Conservation (phyloP, 2,113 vertebrate species). For the Xenopus laevis region DNA sequence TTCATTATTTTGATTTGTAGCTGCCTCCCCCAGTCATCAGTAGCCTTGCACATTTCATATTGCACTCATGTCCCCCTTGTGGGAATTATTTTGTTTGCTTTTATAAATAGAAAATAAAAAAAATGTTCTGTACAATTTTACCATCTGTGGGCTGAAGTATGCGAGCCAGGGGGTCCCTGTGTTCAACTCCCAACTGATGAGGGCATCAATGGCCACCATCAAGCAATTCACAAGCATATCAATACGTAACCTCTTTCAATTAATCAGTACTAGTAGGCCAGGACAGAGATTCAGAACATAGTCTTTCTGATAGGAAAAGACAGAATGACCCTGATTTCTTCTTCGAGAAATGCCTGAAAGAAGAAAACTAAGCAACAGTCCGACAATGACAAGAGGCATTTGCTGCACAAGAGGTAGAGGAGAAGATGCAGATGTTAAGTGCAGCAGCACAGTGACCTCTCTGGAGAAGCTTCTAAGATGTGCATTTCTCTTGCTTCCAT, state of each 20-base stretch:
- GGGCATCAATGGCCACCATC: constrained; percentile 2
- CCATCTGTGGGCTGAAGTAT: constrained; percentile 24
- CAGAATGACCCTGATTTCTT: neutral
- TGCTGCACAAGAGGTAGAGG: constrained; percentile 31
- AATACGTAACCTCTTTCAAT: neutral
- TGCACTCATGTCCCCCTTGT: constrained; percentile 82
- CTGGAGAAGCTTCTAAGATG: constrained; percentile 1
- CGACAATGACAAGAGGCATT: neutral
- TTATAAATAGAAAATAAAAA: constrained; percentile 41
- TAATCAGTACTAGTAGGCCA: neutral
- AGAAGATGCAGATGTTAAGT: constrained; percentile 15
- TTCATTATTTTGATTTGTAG: neutral
- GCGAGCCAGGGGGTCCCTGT: constrained; percentile 27
- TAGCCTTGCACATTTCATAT: constrained; percentile 59
- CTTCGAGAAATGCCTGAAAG: too few species aligned
- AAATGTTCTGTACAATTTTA: constrained; percentile 35
- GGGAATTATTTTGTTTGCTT: constrained; percentile 56
- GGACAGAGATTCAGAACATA: neutral
- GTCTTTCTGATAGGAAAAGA: neutral
- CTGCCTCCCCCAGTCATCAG: constrained; percentile 14
- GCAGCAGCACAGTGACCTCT: constrained; percentile 1
- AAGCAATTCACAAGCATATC: neutral
- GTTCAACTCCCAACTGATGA: constrained; percentile 17
- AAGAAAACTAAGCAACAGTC: too few species aligned
- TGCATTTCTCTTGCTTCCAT: neutral